phyloP scores from a whole-genome alignment of 2,113 vertebrate species.

The Albula glossodonta region DNA sequence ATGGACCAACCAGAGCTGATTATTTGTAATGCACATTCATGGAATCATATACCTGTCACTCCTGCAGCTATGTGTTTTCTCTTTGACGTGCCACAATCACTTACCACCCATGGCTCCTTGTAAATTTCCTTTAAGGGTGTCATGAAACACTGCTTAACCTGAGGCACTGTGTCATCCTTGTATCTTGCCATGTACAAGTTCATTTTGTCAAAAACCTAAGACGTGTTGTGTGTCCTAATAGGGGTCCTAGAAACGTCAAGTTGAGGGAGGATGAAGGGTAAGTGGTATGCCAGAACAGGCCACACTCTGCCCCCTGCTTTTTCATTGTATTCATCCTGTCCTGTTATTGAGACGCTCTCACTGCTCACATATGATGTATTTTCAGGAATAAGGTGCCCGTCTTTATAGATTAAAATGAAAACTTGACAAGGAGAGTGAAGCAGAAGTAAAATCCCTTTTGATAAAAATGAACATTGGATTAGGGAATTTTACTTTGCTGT shows the following conservation, averaged over 20 bases:
- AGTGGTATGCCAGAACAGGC: background rate
- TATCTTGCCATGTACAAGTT: background rate
- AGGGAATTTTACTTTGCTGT: background rate
- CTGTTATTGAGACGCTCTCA: background rate
- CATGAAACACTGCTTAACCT: background rate
- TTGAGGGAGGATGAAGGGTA: background rate
- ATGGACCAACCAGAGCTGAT: no score
- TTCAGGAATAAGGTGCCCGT: background rate
- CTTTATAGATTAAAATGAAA: background rate
- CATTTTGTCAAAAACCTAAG: background rate
- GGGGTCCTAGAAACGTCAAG: background rate
- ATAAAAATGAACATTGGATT: background rate
- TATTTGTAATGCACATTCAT: no score
- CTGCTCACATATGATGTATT: background rate
- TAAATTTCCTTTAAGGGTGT: background rate
- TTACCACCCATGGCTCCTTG: background rate
- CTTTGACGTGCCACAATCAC: background rate
- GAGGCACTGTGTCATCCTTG: background rate
- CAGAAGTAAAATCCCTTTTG: background rate
- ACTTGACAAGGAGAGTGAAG: background rate
- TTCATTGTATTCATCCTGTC: background rate
- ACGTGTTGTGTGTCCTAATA: background rate
- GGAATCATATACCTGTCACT: no score
- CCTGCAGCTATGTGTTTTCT: background rate
- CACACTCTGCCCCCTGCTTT: background rate